These are phyloP conservation scores for Ammospiza caudacuta DNA, from an alignment of 2,113 vertebrate species.

Conservation along the genomic window DNA sequence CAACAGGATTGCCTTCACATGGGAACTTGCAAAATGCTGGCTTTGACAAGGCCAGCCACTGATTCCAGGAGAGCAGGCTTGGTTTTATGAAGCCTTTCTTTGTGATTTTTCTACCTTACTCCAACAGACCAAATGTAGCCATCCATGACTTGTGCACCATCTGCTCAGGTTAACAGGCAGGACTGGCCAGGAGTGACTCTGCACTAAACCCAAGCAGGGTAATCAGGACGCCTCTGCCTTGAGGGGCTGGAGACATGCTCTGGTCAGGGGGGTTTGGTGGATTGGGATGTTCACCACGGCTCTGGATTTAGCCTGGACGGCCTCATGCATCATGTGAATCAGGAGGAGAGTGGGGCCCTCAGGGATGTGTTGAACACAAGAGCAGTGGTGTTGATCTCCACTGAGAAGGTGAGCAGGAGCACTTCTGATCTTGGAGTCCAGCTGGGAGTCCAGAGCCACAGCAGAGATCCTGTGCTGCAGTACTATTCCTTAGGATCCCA, in stretches of 20 bases:
- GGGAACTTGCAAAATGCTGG: neutral
- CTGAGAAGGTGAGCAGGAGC: neutral
- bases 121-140: neutral
- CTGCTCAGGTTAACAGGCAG: neutral
- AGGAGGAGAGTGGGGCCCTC: neutral
- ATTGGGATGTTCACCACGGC: neutral
- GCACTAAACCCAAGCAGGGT: neutral
- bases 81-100: neutral
- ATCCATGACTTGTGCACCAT: neutral
- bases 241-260: neutral
- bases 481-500: neutral
- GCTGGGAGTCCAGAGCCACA: neutral
- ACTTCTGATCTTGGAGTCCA: neutral
- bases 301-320: neutral
- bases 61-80: neutral
- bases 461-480: neutral
- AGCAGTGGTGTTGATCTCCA: rapidly evolving
- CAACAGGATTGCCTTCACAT: neutral
- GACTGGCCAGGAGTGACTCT: neutral
- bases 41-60: neutral
- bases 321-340: neutral
- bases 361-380: rapidly evolving
- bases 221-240: neutral
- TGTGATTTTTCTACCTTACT: neutral
- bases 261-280: neutral